Percentiles rank a stretch among this genome's conserved stretches.
These are phyloP conservation scores for Cataglyphis altisquamis DNA, from an alignment of 2,888 invertebrate genomes.

Conservation along the genomic window DNA sequence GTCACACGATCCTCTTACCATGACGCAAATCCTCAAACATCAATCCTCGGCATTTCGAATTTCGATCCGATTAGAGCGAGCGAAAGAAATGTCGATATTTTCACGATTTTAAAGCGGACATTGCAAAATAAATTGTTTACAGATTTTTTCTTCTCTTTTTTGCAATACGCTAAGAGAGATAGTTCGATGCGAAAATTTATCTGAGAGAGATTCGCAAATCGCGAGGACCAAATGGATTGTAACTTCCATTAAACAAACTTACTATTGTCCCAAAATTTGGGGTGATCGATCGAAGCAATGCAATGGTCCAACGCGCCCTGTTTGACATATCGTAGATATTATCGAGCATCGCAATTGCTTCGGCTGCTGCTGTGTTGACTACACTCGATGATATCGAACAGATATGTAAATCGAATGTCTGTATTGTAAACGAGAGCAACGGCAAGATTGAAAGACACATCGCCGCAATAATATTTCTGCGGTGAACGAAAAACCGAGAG, in stretches of 20 bases:
- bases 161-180: neutral
- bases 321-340: constrained; percentile 48
- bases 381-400: constrained; percentile 32
- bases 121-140: constrained; percentile 4
- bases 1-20: constrained; percentile 30
- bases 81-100: constrained; percentile 8
- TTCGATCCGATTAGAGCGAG: neutral
- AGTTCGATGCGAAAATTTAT: neutral
- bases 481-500: neutral
- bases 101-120: neutral
- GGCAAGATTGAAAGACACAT: constrained; percentile 42
- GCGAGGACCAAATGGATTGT: constrained; percentile 6
- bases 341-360: constrained; percentile 44
- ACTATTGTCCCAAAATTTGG: constrained; percentile 20
- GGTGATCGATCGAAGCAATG: constrained; percentile 24
- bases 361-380: constrained; percentile 28
- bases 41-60: constrained; percentile 12
- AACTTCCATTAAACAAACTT: constrained; percentile 47
- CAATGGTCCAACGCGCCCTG: neutral
- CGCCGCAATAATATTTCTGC: constrained; percentile 18
- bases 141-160: neutral
- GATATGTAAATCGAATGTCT: constrained; percentile 37
- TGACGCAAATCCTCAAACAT: neutral
- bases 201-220: neutral
- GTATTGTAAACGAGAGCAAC: constrained; percentile 24